Base-by-base conservation (phyloP, 2,888 invertebrate genomes). In the Eucera pruinosa region DNA sequence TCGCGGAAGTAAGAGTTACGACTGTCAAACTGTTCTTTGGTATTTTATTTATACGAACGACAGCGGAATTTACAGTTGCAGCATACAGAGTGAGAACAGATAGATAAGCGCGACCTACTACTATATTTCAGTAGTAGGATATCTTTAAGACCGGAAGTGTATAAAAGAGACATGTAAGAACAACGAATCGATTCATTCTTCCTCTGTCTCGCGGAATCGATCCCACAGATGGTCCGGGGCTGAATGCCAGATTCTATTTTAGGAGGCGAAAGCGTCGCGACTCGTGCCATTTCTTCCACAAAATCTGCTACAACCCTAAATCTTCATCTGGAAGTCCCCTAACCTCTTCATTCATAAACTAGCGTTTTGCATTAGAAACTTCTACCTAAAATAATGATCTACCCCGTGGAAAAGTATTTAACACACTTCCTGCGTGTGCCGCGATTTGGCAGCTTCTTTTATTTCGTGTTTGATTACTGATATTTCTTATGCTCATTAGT, bases 161-260 rank as follows among this genome's bases (percentile, higher is more conserved):
- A 33, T 23, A 18, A 57, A 36, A 57, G 62, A 33, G 48, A n/a
- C n/a, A 15, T 15, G 23, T 11, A 23, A 43, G 58, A 69, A 50
- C 25, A 36, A 33, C 72, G 62, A 47, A 52, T 62, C 55, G 45
- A 62, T 39, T 57, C 57, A 25, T 33, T 61, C 36, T 45, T n/a
- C 18, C 3, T n/a, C 36, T 1, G 57, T 58, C 74, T 30, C 41
- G 39, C 11, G 33, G 36, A 80, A 80, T 82, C 80, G 70, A 82
- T 77, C 65, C 41, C 69, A 58, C 82, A 57, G 57, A 73, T 82
- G 73, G 83, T 71, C 61, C 55, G 33, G 43, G 58, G 71, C 52
- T 23, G 64, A 76, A 39, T 41, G 54, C 81, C 81, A 72, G 71
- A 57, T 66, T 76, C 82, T 82, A 82, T 82, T 83, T 82, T 65